Evolutionary conservation across 1,140 invertebrate species (phyloP), one percentile per base, ranked within the genome.

Genomic region (Aphaenogaster ashmeadi): DNA sequence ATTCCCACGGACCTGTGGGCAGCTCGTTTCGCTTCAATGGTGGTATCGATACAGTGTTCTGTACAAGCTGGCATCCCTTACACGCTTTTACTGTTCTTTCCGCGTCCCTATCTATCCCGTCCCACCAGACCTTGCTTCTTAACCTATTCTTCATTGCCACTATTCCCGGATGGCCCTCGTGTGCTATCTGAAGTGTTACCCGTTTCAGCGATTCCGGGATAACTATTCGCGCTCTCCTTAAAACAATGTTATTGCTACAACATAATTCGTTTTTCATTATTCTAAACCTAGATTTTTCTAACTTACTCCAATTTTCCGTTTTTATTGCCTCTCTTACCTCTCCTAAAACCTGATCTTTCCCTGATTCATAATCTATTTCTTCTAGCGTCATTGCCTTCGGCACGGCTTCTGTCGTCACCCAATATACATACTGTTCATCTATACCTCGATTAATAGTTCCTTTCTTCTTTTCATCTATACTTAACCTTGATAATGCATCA

Each of bases 31-130:
- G 15, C 18, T 18, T 66, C 2, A 38, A 3, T 0, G n/a, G n/a
- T 47, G 66, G 9, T 44, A 3, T 1, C 2, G 2, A 0, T 5
- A n/a, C 6, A 0, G 66, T 1, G 0, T 3, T 0, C 1, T 69
- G 41, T 8, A 69, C 66, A 4, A 47, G 6, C 5, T 44, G 41
- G 6, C 38, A 69, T 0, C 41, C 66, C 13, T 47, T 9, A 44
- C 66, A 69, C 1, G 18, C 1, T 15, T 21, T 69, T 5, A 69
- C 66, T 0, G 9, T 13, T 21, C 4, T 71, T 33, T 71, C 44
- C 0, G 13, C 21, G 0, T 71, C 13, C 6, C 9, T 69, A 13
- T 69, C 66, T 33, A 71, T 33, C 0, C n/a, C 41, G 0, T 27
- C 21, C 21, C 44, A 71, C 44, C 67, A 71, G 0, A 71, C 44